Evolutionary conservation across 2,888 invertebrate species (phyloP).

Genomic region (Tetramorium bicarinatum): DNA sequence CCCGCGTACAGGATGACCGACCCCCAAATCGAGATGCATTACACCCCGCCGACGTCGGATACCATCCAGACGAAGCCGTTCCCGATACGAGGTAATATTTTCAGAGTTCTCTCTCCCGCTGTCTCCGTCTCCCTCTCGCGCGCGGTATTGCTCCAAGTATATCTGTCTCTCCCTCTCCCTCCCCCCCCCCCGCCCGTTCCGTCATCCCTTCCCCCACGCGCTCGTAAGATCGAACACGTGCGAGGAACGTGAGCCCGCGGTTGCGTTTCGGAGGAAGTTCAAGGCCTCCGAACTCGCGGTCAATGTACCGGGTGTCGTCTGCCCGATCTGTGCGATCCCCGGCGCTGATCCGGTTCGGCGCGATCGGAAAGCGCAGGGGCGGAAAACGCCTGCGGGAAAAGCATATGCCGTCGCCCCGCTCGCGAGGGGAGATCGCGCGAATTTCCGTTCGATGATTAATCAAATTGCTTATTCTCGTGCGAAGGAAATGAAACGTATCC

Average conservation of each 20-base stretch:
- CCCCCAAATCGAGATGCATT: constrained; percentile 82
- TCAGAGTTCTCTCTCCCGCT: neutral
- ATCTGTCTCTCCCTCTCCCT: too few relatives aligned
- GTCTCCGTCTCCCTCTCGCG: neutral
- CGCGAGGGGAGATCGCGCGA: neutral
- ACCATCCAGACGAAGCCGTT: constrained; percentile 96
- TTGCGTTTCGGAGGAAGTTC: constrained; percentile 46
- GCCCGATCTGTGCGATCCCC: neutral
- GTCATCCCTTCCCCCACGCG: too few relatives aligned
- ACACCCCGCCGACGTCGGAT: constrained; percentile 92
- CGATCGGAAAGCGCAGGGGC: neutral
- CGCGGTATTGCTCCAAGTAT: too few relatives aligned
- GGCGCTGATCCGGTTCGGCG: neutral
- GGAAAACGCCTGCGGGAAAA: neutral
- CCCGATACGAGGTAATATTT: constrained; percentile 92
- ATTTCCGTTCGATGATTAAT: neutral
- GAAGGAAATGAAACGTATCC: neutral
- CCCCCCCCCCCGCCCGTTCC: too few relatives aligned
- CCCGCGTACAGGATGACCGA: constrained; percentile 66
- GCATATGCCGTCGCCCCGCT: neutral
- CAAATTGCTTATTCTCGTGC: neutral
- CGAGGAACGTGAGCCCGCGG: constrained; percentile 27
- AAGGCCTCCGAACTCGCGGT: constrained; percentile 34
- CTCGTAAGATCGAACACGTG: constrained; percentile 39
- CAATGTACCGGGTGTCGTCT: constrained; percentile 42